Evolutionary conservation across 2,113 vertebrate genomes (phyloP).

Genomic region (Aptenodytes patagonicus): DNA sequence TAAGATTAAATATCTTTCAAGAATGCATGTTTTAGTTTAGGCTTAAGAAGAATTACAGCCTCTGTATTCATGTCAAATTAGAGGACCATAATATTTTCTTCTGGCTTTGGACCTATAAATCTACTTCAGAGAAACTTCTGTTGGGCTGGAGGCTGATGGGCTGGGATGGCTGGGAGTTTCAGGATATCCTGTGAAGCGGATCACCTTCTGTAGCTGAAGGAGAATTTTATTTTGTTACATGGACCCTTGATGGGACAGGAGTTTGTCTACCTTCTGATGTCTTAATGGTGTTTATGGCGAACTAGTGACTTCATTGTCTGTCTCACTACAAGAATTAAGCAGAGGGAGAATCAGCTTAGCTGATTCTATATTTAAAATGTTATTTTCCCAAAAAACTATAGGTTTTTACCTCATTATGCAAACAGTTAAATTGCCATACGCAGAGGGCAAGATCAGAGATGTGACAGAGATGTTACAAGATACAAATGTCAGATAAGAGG

Average conservation of each 20-base stretch:
- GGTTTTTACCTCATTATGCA: background rate
- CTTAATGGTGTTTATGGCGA: background rate
- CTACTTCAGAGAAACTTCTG: background rate
- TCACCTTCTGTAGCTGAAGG: background rate
- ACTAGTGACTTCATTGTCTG: background rate
- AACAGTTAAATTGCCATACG: background rate
- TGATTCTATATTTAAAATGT: background rate
- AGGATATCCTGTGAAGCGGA: background rate
- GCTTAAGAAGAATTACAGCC: background rate
- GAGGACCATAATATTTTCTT: background rate
- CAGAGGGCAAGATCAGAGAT: background rate
- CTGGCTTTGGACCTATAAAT: background rate
- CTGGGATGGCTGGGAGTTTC: background rate
- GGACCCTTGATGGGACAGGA: background rate
- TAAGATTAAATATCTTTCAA: background rate
- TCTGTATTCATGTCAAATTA: background rate
- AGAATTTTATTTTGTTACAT: background rate
- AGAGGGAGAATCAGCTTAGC: background rate
- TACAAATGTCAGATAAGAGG: background rate
- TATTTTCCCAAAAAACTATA: rapidly evolving
- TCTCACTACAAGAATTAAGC: background rate
- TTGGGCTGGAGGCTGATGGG: background rate
- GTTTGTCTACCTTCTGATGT: background rate
- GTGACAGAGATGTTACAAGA: background rate
- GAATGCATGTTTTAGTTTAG: background rate